Conservation (phyloP, 2,797 vertebrate genomes). For the Squalus acanthias region DNA sequence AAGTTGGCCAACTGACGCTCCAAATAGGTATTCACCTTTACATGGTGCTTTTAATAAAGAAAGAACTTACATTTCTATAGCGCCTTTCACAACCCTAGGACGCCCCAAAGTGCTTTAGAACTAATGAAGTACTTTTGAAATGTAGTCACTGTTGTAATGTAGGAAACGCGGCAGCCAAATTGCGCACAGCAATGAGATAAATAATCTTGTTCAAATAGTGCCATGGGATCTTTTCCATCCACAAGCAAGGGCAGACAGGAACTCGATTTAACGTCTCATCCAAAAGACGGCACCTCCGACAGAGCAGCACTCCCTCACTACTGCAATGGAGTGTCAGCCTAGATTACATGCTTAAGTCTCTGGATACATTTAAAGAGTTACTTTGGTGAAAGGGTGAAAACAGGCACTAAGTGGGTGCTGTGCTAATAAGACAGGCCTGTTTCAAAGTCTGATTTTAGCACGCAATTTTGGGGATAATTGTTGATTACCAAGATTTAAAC, state of each 20-base stretch:
- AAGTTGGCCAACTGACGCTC: neutral
- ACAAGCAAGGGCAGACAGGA: neutral
- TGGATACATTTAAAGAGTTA: neutral
- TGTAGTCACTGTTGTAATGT: neutral
- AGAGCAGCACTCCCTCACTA: neutral
- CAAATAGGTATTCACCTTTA: neutral
- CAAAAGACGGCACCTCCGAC: neutral
- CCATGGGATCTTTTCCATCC: neutral
- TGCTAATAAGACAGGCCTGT: too few species aligned
- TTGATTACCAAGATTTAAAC: too few species aligned
- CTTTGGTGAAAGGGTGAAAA: too few species aligned
- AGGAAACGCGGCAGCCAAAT: neutral
- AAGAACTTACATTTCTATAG: neutral
- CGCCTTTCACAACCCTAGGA: neutral
- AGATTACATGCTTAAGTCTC: neutral
- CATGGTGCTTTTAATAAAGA: neutral
- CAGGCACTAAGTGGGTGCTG: too few species aligned
- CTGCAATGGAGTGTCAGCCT: neutral
- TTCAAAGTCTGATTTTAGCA: too few species aligned
- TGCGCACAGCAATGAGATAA: neutral
- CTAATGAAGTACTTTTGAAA: neutral
- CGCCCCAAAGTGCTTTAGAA: neutral
- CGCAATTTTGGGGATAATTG: too few species aligned
- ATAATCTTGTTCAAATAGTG: neutral
- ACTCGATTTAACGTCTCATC: neutral